These are phyloP conservation scores for Palloptera scutellata DNA, from an alignment of 2,888 invertebrate genomes.

Conservation along the genomic window DNA sequence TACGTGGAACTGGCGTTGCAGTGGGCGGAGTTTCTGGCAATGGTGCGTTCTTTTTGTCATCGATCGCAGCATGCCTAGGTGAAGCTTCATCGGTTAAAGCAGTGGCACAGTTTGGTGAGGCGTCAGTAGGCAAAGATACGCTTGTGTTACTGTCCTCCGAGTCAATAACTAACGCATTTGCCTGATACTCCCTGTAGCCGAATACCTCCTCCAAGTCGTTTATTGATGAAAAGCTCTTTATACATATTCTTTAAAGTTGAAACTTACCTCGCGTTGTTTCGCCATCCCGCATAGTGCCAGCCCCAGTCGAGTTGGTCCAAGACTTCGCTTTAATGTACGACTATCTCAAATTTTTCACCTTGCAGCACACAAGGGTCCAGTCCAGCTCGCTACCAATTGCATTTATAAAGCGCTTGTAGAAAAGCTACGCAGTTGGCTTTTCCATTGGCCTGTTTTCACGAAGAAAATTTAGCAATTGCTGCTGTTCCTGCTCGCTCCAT, in stretches of 20 bases:
- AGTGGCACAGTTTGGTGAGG: too few relatives aligned
- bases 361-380: slow-evolving; percentile 13
- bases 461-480: too few relatives aligned
- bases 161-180: background rate
- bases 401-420: slow-evolving; percentile 8
- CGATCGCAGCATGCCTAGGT: too few relatives aligned
- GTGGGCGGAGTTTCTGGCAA: background rate
- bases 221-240: background rate
- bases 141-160: background rate
- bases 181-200: background rate
- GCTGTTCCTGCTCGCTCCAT: slow-evolving; percentile 20
- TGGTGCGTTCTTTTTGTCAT: background rate
- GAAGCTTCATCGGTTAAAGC: too few relatives aligned
- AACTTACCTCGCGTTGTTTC: background rate
- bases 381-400: slow-evolving; percentile 6
- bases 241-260: background rate
- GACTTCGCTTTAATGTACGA: background rate
- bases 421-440: slow-evolving; percentile 13
- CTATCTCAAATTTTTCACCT: slow-evolving; percentile 2
- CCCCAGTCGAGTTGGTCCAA: background rate
- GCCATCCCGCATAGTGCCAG: slow-evolving; percentile 2
- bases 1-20: background rate
- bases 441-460: too few relatives aligned
- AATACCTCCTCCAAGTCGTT: slow-evolving; percentile 3
- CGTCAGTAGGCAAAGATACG: too few relatives aligned